Conservation (phyloP, 2,888 invertebrate species). For the Ephialtes manifestator region DNA sequence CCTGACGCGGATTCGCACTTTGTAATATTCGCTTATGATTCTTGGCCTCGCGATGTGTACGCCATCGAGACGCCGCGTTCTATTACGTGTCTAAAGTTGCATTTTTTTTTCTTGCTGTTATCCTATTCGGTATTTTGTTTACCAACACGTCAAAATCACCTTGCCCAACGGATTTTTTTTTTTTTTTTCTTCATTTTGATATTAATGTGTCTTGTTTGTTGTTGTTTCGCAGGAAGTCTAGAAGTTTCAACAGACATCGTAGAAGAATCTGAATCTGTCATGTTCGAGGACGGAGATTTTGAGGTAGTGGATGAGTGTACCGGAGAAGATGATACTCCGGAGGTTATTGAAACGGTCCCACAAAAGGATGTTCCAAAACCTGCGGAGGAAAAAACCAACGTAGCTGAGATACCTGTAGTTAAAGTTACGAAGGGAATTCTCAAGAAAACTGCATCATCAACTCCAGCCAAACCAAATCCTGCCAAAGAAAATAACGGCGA, state of each 20-base stretch:
- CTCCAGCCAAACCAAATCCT: constrained; percentile 20
- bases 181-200: neutral
- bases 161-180: neutral
- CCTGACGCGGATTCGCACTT: neutral
- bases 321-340: constrained; percentile 74
- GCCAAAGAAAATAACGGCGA: constrained; percentile 9
- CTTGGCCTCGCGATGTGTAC: neutral
- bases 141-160: neutral
- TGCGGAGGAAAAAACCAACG: neutral
- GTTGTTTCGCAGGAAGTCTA: neutral
- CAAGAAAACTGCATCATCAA: neutral
- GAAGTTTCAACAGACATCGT: constrained; percentile 33
- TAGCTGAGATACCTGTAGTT: neutral
- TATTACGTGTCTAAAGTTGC: neutral
- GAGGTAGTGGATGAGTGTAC: constrained; percentile 80
- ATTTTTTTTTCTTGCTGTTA: neutral
- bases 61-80: constrained; percentile 5
- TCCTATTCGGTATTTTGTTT: neutral
- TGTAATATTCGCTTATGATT: neutral
- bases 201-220: neutral
- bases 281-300: constrained; percentile 80
- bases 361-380: neutral
- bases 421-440: neutral
- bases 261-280: constrained; percentile 75
- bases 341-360: constrained; percentile 20